Base-by-base conservation (phyloP, 2,888 invertebrate genomes). In the Pollenia amentaria region DNA sequence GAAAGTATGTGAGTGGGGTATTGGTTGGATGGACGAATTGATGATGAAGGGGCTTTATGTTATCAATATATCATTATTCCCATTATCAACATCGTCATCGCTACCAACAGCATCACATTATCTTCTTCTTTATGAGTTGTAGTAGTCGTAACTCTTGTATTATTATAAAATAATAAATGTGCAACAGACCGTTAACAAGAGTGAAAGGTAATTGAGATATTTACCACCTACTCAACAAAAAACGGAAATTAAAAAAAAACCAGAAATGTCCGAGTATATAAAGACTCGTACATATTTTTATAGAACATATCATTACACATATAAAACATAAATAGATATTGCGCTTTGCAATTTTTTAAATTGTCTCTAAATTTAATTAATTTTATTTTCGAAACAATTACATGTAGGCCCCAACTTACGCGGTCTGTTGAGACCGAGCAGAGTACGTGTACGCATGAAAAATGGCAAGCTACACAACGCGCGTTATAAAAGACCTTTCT, bases 101-200 rank as follows among this genome's bases (percentile, higher is more conserved):
- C 16, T 18, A 14, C 3, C 40, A 46, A 1, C 40, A 57, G 2
- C 64, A 70, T 42, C 40, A 44, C 21, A 51, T 78, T n/a, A n/a
- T 78, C 16, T 44, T 44, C 29, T 6, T 6, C 29, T 29, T 29
- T 6, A 6, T 29, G 29, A 40, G 7, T 51, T 51, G 44, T 67
- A 12, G 4, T 73, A 12, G 46, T 76, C 51, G 46, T 64, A 51
- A 42, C 65, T 75, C 0, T 48, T 73, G 40, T 42, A 40, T 53
- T 64, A 72, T 65, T 64, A 38, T 72, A 46, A 70, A 72, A 60
- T 64, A 73, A 75, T 65, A 67, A 83, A 83, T 62, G 70, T 77
- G 83, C 76, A 83, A 77, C 51, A 77, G 76, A 64, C 70, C 76
- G 70, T 82, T 76, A 82, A 82, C 60, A 55, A 62, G 67, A 60